Evolutionary conservation across 2,113 vertebrate species (phyloP).

Genomic region (Dendrocopos noguchii): DNA sequence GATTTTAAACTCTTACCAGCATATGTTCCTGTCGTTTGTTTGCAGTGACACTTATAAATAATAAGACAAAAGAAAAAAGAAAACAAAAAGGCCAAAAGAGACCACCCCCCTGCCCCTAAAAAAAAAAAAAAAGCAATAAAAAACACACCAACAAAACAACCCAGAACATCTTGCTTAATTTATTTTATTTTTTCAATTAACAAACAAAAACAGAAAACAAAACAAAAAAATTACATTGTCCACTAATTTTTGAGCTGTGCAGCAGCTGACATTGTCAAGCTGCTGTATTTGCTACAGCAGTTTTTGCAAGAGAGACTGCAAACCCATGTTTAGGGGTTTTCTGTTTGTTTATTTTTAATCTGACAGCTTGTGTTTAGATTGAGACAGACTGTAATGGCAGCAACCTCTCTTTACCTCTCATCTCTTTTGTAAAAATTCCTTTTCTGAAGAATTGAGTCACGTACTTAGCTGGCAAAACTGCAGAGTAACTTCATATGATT

Average conservation of each 20-base stretch:
- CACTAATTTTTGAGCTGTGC: conserved; percentile 45
- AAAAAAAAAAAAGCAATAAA: too few species aligned
- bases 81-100: background rate
- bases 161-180: background rate
- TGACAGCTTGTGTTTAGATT: conserved; percentile 6
- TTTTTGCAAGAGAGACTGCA: background rate
- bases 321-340: background rate
- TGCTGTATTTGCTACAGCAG: conserved; percentile 37
- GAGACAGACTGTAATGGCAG: background rate
- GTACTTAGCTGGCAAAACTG: background rate
- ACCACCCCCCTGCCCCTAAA: too few species aligned
- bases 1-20: background rate
- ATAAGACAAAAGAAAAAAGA: background rate
- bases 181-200: conserved; percentile 41
- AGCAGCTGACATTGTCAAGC: conserved; percentile 51
- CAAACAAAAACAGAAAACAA: background rate
- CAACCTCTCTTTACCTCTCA: background rate
- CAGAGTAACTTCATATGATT: background rate
- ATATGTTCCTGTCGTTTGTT: conserved; percentile 16
- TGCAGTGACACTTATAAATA: background rate
- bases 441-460: background rate
- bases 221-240: conserved; percentile 58
- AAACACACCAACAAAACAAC: too few species aligned
- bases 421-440: background rate
- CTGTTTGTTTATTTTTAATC: background rate